Percentiles rank a stretch among this genome's conserved stretches.
phyloP scores from a whole-genome alignment of 2,113 vertebrate species.

The Tor tambroides region DNA sequence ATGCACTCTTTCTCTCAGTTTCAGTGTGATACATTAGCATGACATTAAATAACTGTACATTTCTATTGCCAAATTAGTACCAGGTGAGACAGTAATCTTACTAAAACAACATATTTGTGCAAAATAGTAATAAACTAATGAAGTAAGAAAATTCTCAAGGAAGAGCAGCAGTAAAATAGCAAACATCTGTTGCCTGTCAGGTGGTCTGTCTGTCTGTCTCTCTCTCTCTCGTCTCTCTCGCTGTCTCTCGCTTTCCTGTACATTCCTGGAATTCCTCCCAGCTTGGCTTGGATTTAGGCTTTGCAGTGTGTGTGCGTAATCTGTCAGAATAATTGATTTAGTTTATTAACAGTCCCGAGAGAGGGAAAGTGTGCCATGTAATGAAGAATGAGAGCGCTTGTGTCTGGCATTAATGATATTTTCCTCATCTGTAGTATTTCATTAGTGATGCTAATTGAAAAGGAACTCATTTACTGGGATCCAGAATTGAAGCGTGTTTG shows the following conservation, averaged over 20 bases:
- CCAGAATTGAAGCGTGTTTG: slow-evolving; percentile 31
- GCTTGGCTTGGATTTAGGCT: slow-evolving; percentile 30
- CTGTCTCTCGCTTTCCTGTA: slow-evolving; percentile 8
- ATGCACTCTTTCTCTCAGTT: neutral
- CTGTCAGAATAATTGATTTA: slow-evolving; percentile 66
- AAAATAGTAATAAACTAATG: neutral
- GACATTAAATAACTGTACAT: neutral
- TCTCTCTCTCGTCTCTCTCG: neutral
- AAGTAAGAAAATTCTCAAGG: neutral
- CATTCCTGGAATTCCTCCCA: slow-evolving; percentile 29
- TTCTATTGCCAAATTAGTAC: neutral
- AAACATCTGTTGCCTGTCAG: slow-evolving; percentile 8
- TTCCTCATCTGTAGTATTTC: slow-evolving; percentile 63
- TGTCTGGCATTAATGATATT: slow-evolving; percentile 54
- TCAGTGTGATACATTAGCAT: slow-evolving; percentile 2
- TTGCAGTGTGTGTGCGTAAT: slow-evolving; percentile 43
- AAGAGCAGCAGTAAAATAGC: slow-evolving; percentile 2
- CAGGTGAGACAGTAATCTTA: neutral
- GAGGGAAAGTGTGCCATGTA: slow-evolving; percentile 47
- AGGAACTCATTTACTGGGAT: slow-evolving; percentile 48
- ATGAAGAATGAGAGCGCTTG: slow-evolving; percentile 56
- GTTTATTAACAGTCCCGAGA: slow-evolving; percentile 60
- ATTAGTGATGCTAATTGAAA: slow-evolving; percentile 66
- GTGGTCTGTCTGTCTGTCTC: neutral
- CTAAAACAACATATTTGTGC: neutral